Evolutionary conservation across 2,888 invertebrate genomes (phyloP).

Genomic region (Cataglyphis livida): DNA sequence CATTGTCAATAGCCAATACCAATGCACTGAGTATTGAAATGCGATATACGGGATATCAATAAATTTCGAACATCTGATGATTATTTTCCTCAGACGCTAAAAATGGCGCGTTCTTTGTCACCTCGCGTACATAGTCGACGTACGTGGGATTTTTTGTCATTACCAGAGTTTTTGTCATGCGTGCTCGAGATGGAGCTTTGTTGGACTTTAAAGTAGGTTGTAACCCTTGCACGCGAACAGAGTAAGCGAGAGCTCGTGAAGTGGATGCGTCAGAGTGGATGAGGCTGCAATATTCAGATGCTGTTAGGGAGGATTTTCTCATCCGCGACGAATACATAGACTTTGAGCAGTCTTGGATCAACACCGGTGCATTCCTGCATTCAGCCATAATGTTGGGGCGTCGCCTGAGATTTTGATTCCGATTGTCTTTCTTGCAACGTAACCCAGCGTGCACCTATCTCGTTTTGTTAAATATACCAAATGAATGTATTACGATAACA

Average conservation of each 20-base stretch:
- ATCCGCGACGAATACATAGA: constrained; percentile 55
- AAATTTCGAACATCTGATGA: neutral
- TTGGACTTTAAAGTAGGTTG: constrained; percentile 36
- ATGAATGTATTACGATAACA: neutral
- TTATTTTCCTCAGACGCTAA: neutral
- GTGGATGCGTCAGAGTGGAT: constrained; percentile 67
- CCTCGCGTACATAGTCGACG: neutral
- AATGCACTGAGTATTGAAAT: neutral
- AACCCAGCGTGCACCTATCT: neutral
- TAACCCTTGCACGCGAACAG: constrained; percentile 59
- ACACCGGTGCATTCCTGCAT: constrained; percentile 48
- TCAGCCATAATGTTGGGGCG: constrained; percentile 14
- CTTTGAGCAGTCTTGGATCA: constrained; percentile 56
- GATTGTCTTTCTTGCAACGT: constrained; percentile 37
- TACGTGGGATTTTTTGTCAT: constrained; percentile 10
- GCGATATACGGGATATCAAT: neutral
- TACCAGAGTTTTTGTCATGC: constrained; percentile 16
- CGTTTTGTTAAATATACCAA: neutral
- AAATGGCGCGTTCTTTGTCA: neutral
- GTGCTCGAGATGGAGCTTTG: constrained; percentile 10
- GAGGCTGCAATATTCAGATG: constrained; percentile 73
- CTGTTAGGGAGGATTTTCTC: constrained; percentile 69
- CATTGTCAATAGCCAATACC: neutral
- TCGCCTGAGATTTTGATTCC: constrained; percentile 20
- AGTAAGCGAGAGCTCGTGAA: constrained; percentile 57